Conservation (phyloP, 2,888 invertebrate genomes). For the Lithophane ornitopus region DNA sequence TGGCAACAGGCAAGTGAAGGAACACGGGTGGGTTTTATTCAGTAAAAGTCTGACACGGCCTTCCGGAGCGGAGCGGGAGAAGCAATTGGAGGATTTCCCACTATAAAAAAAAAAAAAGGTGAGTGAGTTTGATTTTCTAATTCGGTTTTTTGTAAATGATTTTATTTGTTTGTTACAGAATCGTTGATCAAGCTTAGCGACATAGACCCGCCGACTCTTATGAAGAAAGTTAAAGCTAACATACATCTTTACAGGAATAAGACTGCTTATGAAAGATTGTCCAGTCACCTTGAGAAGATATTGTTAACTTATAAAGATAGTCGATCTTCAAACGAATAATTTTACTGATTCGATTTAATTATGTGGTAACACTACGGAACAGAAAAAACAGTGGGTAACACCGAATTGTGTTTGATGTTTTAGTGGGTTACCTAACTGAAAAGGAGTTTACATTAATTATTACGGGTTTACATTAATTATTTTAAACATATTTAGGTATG, state of each 20-base stretch:
- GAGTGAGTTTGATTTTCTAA: background rate
- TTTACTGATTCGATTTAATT: background rate
- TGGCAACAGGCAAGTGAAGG: too few relatives aligned
- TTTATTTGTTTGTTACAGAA: conserved; percentile 80
- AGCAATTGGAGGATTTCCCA: too few relatives aligned
- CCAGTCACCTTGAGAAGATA: conserved; percentile 82
- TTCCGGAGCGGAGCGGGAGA: too few relatives aligned
- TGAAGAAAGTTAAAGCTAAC: conserved; percentile 91
- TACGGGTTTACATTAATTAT: background rate
- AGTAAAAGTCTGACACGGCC: too few relatives aligned
- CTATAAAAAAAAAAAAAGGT: too few relatives aligned
- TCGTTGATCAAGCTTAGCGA: conserved; percentile 88
- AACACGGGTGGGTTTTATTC: too few relatives aligned
- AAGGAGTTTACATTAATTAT: background rate
- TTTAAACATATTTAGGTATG: background rate
- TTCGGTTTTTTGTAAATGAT: background rate
- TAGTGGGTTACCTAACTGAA: background rate
- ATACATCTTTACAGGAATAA: conserved; percentile 91
- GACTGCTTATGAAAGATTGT: conserved; percentile 84
- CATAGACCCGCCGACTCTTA: conserved; percentile 89
- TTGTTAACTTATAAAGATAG: conserved; percentile 21
- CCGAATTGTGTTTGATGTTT: background rate
- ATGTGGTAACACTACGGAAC: conserved; percentile 10
- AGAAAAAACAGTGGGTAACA: too few relatives aligned
- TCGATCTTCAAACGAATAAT: background rate